phyloP scores from a whole-genome alignment of 2,888 invertebrate genomes.

The Ichneumon xanthorius region DNA sequence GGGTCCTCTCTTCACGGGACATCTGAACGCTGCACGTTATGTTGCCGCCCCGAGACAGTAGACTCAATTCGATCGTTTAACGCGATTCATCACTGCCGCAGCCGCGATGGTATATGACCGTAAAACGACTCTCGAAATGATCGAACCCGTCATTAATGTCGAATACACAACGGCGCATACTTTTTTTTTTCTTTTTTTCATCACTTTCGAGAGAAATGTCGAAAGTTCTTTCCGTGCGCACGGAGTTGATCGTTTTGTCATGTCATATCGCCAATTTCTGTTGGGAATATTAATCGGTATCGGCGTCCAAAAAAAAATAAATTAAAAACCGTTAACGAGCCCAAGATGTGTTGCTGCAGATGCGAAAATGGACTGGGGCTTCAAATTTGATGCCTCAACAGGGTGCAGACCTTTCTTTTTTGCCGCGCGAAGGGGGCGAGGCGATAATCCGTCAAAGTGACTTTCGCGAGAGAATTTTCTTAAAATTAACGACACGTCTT shows the following conservation, averaged over 20 bases:
- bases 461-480: constrained; percentile 49
- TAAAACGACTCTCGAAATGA: constrained; percentile 74
- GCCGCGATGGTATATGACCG: constrained; percentile 64
- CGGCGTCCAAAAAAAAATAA: neutral
- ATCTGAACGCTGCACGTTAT: constrained; percentile 6
- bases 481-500: constrained; percentile 48
- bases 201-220: neutral
- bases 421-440: neutral
- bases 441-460: constrained; percentile 32
- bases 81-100: constrained; percentile 60
- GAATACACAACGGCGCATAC: constrained; percentile 16
- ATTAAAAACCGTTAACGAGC: neutral
- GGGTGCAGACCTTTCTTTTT: constrained; percentile 46
- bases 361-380: constrained; percentile 49
- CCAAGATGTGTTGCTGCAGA: neutral
- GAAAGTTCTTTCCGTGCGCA: neutral
- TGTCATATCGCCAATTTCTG: constrained; percentile 8
- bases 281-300: constrained; percentile 60
- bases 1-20: constrained; percentile 3
- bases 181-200: neutral
- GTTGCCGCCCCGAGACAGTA: constrained; percentile 36
- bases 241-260: neutral
- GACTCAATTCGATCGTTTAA: constrained; percentile 71
- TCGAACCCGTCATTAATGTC: constrained; percentile 48
- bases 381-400: constrained; percentile 57